Base-by-base conservation (phyloP, 2,888 invertebrate species). In the Catocala sponsa region DNA sequence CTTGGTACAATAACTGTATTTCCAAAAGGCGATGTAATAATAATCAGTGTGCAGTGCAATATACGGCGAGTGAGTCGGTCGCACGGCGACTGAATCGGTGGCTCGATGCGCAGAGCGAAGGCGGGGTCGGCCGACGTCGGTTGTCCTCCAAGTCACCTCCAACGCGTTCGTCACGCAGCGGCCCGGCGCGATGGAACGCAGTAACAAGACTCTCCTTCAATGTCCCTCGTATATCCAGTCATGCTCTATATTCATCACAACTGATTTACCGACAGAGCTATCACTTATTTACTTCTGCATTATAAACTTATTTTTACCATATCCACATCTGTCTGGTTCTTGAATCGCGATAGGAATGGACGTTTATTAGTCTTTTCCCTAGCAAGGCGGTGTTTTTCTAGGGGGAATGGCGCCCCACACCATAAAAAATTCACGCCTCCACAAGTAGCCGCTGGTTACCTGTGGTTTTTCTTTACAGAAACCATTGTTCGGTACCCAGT, bases 371-470 rank as follows among this genome's bases (percentile, higher is more conserved):
- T 86, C 86, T 85, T 86, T 87, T 87, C 88, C 89, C 85, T 81
- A 80, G 85, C 81, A 84, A 84, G 87, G 85, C 83, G 85, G 89
- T 91, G 90, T 92, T 92, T 91, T 90, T 89, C 87, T 83, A 87
- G 88, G 83, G 91, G 91, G 88, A 73, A 77, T 63, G 78, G 82
- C 83, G 77, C 88, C 87, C 88, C 82, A 83, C 68, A 69, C 80
- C 76, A 93, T 93, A 93, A 93, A 94, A 92, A 91, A 94, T 93
- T 91, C 89, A 94, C 86, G 74, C 80, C 76, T 78, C 72, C 76
- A 83, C 82, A 81, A 44, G 65, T 78, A 85, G 87, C 87, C 85
- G 86, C 81, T 80, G 79, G 79, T 80, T 85, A 74, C 80, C 84
- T 74, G 84, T 85, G 85, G 85, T 85, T 90, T 89, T 88, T 83